Percentiles rank a stretch among this genome's conserved stretches.
These are phyloP conservation scores for Nymphalis io DNA, from an alignment of 1,140 invertebrate species.

Conservation along the genomic window DNA sequence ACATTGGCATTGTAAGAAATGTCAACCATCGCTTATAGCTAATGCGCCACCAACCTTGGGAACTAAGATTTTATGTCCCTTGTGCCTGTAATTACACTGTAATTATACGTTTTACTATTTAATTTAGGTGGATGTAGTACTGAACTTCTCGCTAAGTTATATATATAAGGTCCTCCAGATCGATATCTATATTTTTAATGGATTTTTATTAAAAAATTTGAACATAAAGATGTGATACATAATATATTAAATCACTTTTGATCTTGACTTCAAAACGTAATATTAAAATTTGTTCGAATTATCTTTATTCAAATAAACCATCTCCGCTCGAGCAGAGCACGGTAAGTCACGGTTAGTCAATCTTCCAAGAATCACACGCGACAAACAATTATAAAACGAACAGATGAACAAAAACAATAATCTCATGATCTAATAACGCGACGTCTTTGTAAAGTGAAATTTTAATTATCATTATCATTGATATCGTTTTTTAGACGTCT, in stretches of 20 bases:
- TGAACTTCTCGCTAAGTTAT: no score
- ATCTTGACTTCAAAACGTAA: constrained; percentile 1
- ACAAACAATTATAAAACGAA: constrained; percentile 24
- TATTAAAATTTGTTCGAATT: constrained; percentile 2
- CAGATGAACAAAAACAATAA: constrained; percentile 36
- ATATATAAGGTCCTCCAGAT: no score
- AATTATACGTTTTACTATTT: no score
- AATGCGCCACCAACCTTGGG: no score
- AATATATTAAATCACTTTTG: background rate
- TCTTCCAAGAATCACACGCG: constrained; percentile 33
- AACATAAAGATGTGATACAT: background rate
- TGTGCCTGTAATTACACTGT: no score
- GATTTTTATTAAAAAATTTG: no score
- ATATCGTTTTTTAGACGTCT: background rate
- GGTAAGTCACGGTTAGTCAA: constrained; percentile 35
- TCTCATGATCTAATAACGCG: constrained; percentile 33
- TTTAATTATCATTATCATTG: constrained; percentile 22
- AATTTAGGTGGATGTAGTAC: no score
- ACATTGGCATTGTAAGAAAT: no score
- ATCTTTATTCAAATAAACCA: constrained; percentile 36
- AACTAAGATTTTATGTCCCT: no score
- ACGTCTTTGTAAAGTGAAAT: constrained; percentile 32
- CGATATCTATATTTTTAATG: no score
- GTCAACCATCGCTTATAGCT: no score
- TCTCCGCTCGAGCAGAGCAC: constrained; percentile 39